A percentile compares a stretch with the other conserved stretches of the same genome.
These are phyloP conservation scores for Panthera leo DNA, from an alignment of 2,113 vertebrate genomes.

Conservation along the genomic window DNA sequence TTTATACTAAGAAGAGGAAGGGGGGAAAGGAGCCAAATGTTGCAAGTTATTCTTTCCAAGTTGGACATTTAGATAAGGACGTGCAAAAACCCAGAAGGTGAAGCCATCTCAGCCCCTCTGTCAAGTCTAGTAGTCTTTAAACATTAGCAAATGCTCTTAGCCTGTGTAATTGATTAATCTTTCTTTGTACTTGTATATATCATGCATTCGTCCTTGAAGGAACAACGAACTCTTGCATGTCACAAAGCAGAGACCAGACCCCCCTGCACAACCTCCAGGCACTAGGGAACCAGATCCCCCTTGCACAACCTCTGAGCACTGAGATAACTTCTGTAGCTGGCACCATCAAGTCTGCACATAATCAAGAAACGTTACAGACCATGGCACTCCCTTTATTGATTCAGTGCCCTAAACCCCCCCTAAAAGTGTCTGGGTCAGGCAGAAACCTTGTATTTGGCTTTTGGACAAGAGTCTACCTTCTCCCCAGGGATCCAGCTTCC, in stretches of 20 bases:
- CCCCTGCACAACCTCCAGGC: neutral
- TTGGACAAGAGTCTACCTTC: neutral
- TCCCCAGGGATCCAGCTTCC: neutral
- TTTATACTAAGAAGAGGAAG: neutral
- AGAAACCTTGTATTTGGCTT: neutral
- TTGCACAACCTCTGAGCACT: neutral
- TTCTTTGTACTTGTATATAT: neutral
- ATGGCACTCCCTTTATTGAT: neutral
- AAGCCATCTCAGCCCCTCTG: neutral
- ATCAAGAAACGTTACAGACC: neutral
- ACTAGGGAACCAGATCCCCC: neutral
- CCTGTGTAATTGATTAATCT: neutral
- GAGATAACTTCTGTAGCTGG: neutral
- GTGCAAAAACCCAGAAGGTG: neutral
- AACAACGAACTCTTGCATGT: neutral
- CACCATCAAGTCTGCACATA: neutral
- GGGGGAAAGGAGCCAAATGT: neutral
- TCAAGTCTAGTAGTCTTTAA: neutral
- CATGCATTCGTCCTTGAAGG: neutral
- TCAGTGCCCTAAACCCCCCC: neutral
- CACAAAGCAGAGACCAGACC: neutral
- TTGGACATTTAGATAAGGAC: neutral
- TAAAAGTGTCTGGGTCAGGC: neutral
- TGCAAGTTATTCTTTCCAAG: neutral
- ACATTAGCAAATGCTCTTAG: neutral